Evolutionary conservation across 2,797 vertebrate species (phyloP).

Genomic region (Hyperoplus immaculatus): DNA sequence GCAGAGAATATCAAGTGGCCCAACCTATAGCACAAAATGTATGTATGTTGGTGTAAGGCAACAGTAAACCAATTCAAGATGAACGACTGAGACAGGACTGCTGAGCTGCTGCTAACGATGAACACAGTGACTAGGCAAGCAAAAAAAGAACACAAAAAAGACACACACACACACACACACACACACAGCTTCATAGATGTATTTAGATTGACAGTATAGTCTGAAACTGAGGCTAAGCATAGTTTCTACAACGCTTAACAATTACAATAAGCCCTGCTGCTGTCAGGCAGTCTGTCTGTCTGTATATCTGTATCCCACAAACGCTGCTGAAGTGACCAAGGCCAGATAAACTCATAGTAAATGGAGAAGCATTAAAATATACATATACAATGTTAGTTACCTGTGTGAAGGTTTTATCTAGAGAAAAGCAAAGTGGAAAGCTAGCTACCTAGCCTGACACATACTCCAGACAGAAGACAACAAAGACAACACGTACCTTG

Average conservation of each 20-base stretch:
- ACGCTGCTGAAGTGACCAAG: conserved; percentile 44
- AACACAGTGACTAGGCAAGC: conserved; percentile 24
- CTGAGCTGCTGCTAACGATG: conserved; percentile 51
- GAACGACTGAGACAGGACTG: conserved; percentile 52
- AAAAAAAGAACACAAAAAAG: conserved; percentile 18
- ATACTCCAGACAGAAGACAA: conserved; percentile 75
- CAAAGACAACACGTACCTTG: conserved; percentile 81
- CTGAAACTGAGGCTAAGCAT: conserved; percentile 45
- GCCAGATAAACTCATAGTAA: conserved; percentile 30
- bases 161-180: too few species aligned
- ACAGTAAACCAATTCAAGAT: conserved; percentile 49
- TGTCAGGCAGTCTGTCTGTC: conserved; percentile 16
- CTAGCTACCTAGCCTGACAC: conserved; percentile 60
- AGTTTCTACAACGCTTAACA: conserved; percentile 64
- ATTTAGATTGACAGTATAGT: conserved; percentile 36
- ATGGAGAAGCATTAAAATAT: conserved; percentile 1
- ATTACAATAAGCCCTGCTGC: conserved; percentile 57
- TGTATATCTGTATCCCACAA: conserved; percentile 40
- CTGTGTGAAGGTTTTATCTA: neutral
- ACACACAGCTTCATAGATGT: neutral
- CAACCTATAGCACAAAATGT: conserved; percentile 1
- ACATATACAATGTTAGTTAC: neutral
- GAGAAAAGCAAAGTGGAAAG: conserved; percentile 38
- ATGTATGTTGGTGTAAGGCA: conserved; percentile 26
- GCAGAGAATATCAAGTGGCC: neutral